phyloP scores from a whole-genome alignment of 2,888 invertebrate species.

The Nebria brevicollis region DNA sequence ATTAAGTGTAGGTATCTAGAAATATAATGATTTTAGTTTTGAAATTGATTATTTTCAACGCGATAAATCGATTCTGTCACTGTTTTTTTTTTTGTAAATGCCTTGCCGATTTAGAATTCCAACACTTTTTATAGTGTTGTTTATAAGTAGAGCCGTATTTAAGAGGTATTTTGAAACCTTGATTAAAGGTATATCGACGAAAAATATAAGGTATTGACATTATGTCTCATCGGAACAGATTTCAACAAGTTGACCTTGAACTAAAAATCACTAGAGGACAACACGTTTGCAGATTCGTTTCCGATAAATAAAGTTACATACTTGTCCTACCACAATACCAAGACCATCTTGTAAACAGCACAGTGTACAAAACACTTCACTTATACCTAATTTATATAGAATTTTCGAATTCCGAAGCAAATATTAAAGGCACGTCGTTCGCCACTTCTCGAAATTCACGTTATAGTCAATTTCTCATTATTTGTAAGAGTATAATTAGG shows the following conservation, averaged over 20 bases:
- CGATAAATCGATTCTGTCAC: too few species aligned
- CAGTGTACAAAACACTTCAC: neutral
- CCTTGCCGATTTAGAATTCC: too few species aligned
- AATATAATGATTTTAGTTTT: too few species aligned
- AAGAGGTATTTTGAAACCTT: neutral
- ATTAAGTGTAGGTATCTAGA: too few species aligned
- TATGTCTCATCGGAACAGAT: constrained; percentile 36
- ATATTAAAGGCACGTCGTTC: neutral
- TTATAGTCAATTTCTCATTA: neutral
- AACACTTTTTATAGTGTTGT: too few species aligned
- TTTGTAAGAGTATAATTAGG: too few species aligned
- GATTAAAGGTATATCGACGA: neutral
- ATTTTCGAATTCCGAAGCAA: neutral
- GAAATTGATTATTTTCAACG: too few species aligned
- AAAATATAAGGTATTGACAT: constrained; percentile 25
- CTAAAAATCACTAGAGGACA: constrained; percentile 42
- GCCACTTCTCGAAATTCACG: neutral
- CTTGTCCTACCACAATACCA: constrained; percentile 5
- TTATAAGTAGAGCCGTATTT: neutral
- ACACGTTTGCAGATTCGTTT: constrained; percentile 29
- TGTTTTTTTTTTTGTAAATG: too few species aligned
- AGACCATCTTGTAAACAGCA: neutral
- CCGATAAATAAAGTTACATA: constrained; percentile 21
- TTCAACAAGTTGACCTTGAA: constrained; percentile 41
- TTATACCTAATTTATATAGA: neutral